A percentile compares a stretch with the other conserved stretches of the same genome.
phyloP scores from a whole-genome alignment of 2,797 vertebrate species.

The Loriculus beryllinus region DNA sequence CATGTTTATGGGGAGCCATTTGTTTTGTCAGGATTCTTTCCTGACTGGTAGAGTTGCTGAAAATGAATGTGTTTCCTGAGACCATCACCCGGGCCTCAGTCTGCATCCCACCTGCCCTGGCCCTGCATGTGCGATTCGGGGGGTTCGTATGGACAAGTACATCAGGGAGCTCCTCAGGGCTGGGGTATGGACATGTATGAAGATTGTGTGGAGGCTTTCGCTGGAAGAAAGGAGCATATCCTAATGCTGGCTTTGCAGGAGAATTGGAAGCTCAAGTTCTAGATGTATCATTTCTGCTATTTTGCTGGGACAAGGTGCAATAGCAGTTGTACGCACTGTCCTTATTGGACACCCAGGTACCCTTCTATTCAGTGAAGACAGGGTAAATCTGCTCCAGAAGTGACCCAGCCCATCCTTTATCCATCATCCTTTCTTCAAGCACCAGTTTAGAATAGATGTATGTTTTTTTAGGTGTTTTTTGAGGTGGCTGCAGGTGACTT shows the following conservation, averaged over 20 bases:
- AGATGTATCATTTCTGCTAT: neutral
- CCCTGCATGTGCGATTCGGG: neutral
- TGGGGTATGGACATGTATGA: accelerated
- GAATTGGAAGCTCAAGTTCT: neutral
- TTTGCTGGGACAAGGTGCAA: neutral
- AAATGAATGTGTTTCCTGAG: neutral
- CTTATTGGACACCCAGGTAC: neutral
- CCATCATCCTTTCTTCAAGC: neutral
- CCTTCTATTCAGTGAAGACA: neutral
- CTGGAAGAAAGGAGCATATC: neutral
- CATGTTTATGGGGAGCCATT: constrained; percentile 65
- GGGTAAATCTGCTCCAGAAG: neutral
- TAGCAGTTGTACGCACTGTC: neutral
- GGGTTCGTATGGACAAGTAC: neutral
- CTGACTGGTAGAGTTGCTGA: constrained; percentile 14
- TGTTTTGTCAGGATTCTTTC: constrained; percentile 55
- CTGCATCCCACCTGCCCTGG: neutral
- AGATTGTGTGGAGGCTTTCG: neutral
- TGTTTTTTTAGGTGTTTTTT: neutral
- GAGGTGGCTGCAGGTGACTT: neutral
- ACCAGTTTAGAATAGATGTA: neutral
- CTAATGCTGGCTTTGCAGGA: neutral
- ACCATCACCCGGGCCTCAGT: neutral
- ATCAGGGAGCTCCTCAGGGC: neutral
- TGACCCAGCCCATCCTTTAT: neutral